These are phyloP conservation scores for Loxodonta africana DNA, from an alignment of 2,113 vertebrate species.

Conservation along the genomic window DNA sequence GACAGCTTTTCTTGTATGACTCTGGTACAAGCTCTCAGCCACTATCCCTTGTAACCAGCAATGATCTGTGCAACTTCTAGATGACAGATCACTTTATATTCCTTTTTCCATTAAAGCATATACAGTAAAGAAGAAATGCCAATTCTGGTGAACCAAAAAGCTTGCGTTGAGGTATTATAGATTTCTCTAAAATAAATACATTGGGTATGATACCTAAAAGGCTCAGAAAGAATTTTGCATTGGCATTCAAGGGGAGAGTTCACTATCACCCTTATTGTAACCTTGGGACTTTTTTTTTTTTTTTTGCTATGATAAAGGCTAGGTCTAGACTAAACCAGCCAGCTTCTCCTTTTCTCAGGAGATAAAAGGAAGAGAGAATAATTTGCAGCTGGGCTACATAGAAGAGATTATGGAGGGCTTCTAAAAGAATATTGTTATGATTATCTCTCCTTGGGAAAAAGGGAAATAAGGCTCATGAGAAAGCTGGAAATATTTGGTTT, in stretches of 20 bases:
- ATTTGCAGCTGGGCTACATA: slow-evolving; percentile 26
- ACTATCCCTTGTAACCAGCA: not conserved
- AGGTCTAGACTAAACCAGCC: not conserved
- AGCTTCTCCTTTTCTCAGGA: slow-evolving; percentile 42
- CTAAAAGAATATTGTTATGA: slow-evolving; percentile 42
- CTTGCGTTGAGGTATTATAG: not conserved
- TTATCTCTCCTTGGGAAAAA: slow-evolving; percentile 33
- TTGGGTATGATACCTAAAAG: not conserved
- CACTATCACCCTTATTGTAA: not conserved
- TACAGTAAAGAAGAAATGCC: not conserved
- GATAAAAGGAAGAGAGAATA: slow-evolving; percentile 19
- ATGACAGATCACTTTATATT: not conserved
- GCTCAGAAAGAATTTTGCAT: not conserved
- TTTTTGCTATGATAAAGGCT: not conserved
- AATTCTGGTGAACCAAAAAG: not conserved
- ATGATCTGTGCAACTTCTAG: not conserved
- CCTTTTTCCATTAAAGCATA: not conserved
- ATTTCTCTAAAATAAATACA: slow-evolving; percentile 19
- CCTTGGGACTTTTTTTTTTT: not conserved
- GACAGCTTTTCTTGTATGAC: not conserved
- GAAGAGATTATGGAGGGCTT: slow-evolving; percentile 13
- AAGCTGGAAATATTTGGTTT: not conserved
- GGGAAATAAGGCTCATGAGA: not conserved
- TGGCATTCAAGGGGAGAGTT: not conserved
- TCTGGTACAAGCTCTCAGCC: not conserved